Conservation (phyloP, 2,888 invertebrate genomes). For the Drosophila nr. perissopoda region DNA sequence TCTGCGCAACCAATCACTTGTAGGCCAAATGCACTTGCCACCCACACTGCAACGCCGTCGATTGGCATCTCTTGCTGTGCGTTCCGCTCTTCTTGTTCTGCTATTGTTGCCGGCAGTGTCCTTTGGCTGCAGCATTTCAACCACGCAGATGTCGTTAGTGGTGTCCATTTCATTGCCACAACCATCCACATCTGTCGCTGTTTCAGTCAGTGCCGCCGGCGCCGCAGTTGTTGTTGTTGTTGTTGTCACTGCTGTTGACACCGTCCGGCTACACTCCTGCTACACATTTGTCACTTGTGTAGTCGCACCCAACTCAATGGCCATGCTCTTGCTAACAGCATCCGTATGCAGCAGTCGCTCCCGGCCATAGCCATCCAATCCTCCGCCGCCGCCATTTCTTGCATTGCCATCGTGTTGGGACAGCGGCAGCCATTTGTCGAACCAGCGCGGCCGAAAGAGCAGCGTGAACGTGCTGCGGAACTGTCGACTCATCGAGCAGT, state of each 20-base stretch:
- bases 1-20: constrained; percentile 73
- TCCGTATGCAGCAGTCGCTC: constrained; percentile 74
- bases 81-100: background rate
- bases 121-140: constrained; percentile 61
- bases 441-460: constrained; percentile 89
- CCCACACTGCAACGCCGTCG: constrained; percentile 66
- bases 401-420: constrained; percentile 81
- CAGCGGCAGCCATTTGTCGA: constrained; percentile 85
- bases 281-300: constrained; percentile 85
- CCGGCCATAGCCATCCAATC: constrained; percentile 67
- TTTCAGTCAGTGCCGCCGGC: constrained; percentile 41
- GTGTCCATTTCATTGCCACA: constrained; percentile 50
- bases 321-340: constrained; percentile 77
- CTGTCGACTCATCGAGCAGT: constrained; percentile 97
- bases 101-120: constrained; percentile 36
- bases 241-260: constrained; percentile 49
- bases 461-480: constrained; percentile 92
- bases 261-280: constrained; percentile 78
- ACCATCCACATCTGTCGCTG: constrained; percentile 66
- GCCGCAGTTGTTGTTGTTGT: constrained; percentile 27
- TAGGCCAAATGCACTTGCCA: constrained; percentile 70
- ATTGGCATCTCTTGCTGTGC: background rate
- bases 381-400: constrained; percentile 43
- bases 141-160: constrained; percentile 71
- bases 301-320: constrained; percentile 77